Conservation (phyloP, 2,797 vertebrate genomes). For the Todus mexicanus region DNA sequence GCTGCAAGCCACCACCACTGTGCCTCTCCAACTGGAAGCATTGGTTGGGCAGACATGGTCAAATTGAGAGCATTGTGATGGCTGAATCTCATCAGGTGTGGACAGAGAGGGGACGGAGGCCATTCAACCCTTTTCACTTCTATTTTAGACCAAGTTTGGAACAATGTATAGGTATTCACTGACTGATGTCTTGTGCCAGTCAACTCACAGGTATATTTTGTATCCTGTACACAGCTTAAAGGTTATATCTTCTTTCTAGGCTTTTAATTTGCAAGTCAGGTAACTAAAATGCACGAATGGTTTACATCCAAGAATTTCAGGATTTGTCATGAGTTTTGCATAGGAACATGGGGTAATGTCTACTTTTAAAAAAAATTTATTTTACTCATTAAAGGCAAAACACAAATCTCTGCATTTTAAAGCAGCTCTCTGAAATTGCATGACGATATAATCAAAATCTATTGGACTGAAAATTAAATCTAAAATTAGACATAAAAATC, state of each 20-base stretch:
- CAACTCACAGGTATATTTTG: neutral
- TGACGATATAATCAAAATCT: neutral
- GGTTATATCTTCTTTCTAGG: neutral
- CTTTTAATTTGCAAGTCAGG: neutral
- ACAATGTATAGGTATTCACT: neutral
- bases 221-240: neutral
- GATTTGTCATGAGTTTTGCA: neutral
- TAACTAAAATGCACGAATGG: neutral
- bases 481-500: conserved; percentile 54
- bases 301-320: neutral
- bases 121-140: neutral
- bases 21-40: neutral
- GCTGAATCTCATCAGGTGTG: neutral
- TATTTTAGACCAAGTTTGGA: neutral
- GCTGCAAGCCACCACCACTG: neutral
- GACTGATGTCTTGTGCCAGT: neutral
- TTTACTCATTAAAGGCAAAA: conserved; percentile 15
- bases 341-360: neutral
- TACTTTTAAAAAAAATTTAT: neutral
- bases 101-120: neutral
- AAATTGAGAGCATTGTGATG: neutral
- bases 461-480: conserved; percentile 28
- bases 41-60: neutral
- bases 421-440: conserved; percentile 7
- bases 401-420: conserved; percentile 44